Conservation (phyloP, 2,888 invertebrate genomes). For the Drosophila nigricruria region DNA sequence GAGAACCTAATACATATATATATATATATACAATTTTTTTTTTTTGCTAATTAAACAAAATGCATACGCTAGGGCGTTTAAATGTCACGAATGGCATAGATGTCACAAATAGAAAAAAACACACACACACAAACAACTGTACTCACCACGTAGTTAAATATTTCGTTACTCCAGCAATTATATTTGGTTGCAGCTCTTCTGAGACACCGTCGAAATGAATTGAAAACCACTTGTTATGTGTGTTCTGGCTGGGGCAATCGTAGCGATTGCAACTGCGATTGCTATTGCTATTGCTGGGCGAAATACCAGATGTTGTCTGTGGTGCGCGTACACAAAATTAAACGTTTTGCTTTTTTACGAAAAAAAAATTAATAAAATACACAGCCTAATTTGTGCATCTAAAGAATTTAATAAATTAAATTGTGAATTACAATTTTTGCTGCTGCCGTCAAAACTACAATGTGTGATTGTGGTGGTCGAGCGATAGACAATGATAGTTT, state of each 20-base stretch:
- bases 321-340: conserved; percentile 32
- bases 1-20: conserved; percentile 32
- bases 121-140: conserved; percentile 12
- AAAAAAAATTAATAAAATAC: conserved; percentile 22
- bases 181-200: conserved; percentile 46
- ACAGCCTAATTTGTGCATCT: conserved; percentile 41
- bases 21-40: background rate
- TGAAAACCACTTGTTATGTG: conserved; percentile 76
- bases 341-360: conserved; percentile 9
- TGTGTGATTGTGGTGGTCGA: conserved; percentile 50
- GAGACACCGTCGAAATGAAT: conserved; percentile 44
- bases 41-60: conserved; percentile 50
- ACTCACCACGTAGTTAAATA: conserved; percentile 40
- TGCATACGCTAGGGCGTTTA: conserved; percentile 19
- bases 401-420: conserved; percentile 41
- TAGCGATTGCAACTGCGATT: conserved; percentile 28
- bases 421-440: conserved; percentile 50
- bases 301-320: conserved; percentile 64
- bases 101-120: background rate
- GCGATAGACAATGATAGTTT: conserved; percentile 30
- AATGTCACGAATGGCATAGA: conserved; percentile 20
- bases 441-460: conserved; percentile 58
- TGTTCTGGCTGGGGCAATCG: conserved; percentile 46
- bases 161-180: conserved; percentile 29
- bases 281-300: conserved; percentile 25